Base-by-base conservation (phyloP, 2,888 invertebrate genomes). In the Phalera bucephala region DNA sequence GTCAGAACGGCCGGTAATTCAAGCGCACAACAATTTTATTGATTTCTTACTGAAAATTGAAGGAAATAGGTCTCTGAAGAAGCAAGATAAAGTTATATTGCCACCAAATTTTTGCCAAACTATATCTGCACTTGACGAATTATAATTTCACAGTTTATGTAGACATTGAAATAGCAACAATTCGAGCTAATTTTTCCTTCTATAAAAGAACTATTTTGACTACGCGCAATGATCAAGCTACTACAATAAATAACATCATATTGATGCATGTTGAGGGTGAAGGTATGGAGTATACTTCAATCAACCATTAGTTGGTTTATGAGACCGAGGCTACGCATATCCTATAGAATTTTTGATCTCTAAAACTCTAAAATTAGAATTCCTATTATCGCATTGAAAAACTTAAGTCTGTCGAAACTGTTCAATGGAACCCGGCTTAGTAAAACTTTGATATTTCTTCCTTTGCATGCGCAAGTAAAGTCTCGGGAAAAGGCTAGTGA, bases 401-500 rank as follows among this genome's bases (percentile, higher is more conserved):
- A 46, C 40, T 30, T 40, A 35, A 42, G 36, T 2, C 45, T 31
- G 9, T 37, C 36, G 17, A 33, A 37, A 33, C 28, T 42, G 9
- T 47, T 34, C 7, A 43, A 41, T 14, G 38, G 37, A 6, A 43
- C 33, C 8, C 11, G 41, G 10, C 27, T 41, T 21, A 41, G 31
- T n/a, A n/a, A n/a, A n/a, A n/a, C n/a, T n/a, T n/a, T n/a, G n/a
- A n/a, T n/a, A n/a, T n/a, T n/a, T n/a, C n/a, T n/a, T n/a, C n/a
- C n/a, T n/a, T n/a, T n/a, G n/a, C n/a, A n/a, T n/a, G n/a, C n/a
- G n/a, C n/a, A n/a, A n/a, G n/a, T n/a, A n/a, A n/a, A n/a, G n/a
- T n/a, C n/a, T n/a, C n/a, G n/a, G n/a, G n/a, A n/a, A n/a, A n/a
- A n/a, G n/a, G n/a, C n/a, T n/a, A n/a, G n/a, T n/a, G n/a, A n/a